A percentile compares a stretch with the other conserved stretches of the same genome.
Conservation (phyloP, 92 coral and sea anemone genomes). For the Umimayanthus chanpuru region DNA sequence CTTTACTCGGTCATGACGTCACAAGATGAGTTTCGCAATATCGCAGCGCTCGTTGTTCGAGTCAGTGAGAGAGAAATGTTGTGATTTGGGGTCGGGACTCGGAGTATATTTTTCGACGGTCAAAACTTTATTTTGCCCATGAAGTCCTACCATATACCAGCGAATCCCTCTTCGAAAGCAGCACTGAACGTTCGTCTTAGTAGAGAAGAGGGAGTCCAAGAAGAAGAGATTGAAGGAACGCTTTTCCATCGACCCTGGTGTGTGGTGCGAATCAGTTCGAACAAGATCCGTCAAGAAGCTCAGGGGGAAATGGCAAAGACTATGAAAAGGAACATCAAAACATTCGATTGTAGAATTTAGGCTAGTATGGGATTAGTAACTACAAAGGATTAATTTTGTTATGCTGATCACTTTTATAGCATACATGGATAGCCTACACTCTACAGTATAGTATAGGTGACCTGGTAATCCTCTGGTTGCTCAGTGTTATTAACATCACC, state of each 20-base stretch:
- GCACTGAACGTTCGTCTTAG: constrained; percentile 24
- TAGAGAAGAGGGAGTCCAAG: constrained; percentile 5
- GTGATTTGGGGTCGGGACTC: constrained; percentile 4
- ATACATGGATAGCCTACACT: constrained; percentile 5
- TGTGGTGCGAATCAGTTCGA: constrained; percentile 8
- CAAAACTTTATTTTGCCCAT: not conserved
- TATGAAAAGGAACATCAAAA: constrained; percentile 13
- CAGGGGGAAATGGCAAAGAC: constrained; percentile 1
- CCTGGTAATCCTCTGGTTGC: not conserved
- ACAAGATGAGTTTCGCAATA: constrained; percentile 22
- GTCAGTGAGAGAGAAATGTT: not conserved
- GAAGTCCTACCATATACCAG: constrained; percentile 6
- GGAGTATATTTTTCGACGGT: not conserved
- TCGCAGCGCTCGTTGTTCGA: not conserved
- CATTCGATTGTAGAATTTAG: constrained; percentile 22
- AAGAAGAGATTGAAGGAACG: constrained; percentile 23
- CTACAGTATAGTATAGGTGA: not conserved
- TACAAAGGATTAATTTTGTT: constrained; percentile 19
- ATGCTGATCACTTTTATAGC: constrained; percentile 5
- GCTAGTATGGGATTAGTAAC: constrained; percentile 17
- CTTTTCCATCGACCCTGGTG: not conserved
- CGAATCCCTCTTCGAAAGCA: not conserved
- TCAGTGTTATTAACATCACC: not conserved
- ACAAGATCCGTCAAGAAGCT: constrained; percentile 3
- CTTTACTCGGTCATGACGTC: constrained; percentile 7